Conservation (phyloP, 1,140 invertebrate species). For the Calycopis cecrops region DNA sequence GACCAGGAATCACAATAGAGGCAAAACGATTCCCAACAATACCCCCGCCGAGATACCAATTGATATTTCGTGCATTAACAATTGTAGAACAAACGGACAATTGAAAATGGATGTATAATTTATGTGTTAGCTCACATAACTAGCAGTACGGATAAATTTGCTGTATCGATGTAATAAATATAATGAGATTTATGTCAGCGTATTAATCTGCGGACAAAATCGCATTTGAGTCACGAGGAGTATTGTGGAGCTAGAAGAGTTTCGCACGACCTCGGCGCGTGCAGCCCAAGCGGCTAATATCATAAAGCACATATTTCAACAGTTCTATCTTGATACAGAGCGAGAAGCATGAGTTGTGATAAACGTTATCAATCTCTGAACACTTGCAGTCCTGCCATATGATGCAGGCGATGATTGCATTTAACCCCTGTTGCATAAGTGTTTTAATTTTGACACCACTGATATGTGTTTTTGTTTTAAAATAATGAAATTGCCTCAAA, state of each 20-base stretch:
- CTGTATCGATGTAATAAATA: conserved; percentile 63
- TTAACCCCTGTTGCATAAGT: no score
- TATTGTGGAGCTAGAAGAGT: conserved; percentile 56
- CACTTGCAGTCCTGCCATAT: not conserved
- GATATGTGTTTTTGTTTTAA: not conserved
- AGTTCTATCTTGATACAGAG: conserved; percentile 44
- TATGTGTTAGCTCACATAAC: conserved; percentile 8
- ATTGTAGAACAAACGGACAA: conserved; percentile 5
- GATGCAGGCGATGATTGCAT: not conserved
- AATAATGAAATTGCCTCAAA: no score
- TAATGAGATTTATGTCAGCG: conserved; percentile 58
- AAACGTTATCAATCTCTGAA: conserved; percentile 20
- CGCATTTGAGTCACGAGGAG: conserved; percentile 55
- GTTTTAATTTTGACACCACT: not conserved
- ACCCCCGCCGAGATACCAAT: not conserved
- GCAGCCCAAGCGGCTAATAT: conserved; percentile 40
- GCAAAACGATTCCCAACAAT: not conserved
- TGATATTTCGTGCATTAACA: conserved; percentile 4
- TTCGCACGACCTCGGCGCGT: conserved; percentile 52
- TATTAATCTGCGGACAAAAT: conserved; percentile 59
- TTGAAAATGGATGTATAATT: conserved; percentile 8
- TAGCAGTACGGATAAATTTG: conserved; percentile 21
- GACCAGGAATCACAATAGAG: not conserved
- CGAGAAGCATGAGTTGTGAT: conserved; percentile 32
- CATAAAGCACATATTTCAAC: conserved; percentile 52